phyloP scores from a whole-genome alignment of 2,888 invertebrate species.

The Acanthoscelides obtectus region DNA sequence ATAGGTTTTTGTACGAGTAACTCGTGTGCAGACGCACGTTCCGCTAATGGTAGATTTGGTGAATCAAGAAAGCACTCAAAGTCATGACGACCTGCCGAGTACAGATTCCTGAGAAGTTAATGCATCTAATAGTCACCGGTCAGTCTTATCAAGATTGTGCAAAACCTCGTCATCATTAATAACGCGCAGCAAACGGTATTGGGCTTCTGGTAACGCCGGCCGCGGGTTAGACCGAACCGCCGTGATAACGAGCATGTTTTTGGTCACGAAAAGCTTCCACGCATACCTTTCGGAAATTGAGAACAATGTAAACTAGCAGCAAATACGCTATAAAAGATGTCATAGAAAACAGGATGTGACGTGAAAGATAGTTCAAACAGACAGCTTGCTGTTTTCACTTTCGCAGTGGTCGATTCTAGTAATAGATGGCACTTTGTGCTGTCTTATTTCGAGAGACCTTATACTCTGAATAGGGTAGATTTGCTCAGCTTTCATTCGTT shows the following conservation, averaged over 20 bases:
- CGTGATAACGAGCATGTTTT: background rate
- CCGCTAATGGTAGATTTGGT: conserved; percentile 4
- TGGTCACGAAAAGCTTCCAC: background rate
- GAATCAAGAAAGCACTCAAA: conserved; percentile 10
- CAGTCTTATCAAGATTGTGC: conserved; percentile 13
- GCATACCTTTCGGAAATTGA: background rate
- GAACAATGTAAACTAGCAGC: no score
- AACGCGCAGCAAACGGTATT: conserved; percentile 14
- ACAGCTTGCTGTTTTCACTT: no score
- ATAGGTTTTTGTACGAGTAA: no score
- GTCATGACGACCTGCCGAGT: conserved; percentile 7
- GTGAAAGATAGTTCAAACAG: no score
- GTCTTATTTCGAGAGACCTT: no score
- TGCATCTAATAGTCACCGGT: conserved; percentile 3
- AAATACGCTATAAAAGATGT: no score
- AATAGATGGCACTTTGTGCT: no score
- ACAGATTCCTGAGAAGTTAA: background rate
- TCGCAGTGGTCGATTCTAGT: no score
- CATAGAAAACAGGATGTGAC: no score
- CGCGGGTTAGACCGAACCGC: background rate
- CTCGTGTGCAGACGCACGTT: no score
- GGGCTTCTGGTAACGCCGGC: conserved; percentile 12
- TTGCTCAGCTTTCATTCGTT: no score
- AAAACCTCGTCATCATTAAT: conserved; percentile 13
- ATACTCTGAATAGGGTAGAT: no score